Evolutionary conservation across 2,797 vertebrate species (phyloP), one percentile per base, ranked within the genome.

Genomic region (Spinus pinus): DNA sequence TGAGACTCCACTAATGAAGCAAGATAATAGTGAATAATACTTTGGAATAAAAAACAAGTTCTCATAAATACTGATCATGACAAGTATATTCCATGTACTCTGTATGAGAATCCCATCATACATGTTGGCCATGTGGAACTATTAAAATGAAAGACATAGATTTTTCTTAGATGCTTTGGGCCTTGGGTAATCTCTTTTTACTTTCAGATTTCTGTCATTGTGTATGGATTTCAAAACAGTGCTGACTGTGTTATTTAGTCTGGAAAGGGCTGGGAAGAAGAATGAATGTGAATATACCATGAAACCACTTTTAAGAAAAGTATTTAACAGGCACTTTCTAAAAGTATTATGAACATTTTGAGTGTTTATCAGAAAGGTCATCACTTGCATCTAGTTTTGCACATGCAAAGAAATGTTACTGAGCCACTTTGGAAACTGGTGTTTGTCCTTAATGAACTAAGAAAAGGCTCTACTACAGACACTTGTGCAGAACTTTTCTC

Each of bases 401-500:
- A 62, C 46, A 54, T 51, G 33, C 54, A 66, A 80, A 81, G n/a
- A 74, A 77, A 49, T 67, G 49, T 1, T 60, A 6, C 27, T 23
- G 49, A 71, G 9, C 17, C 31, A 71, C 31, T 1, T 2, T 72
- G 39, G 72, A 81, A 81, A 9, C 10, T 66, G 44, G 12, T 64
- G 30, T 70, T 93, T 89, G 46, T 53, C 79, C 49, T 83, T 51
- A 74, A 62, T 49, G 54, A 87, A 14, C 25, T 61, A 74, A 88
- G 35, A 50, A 94, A 91, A 75, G 17, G 25, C 18, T 79, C 81
- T 79, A 53, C 44, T 74, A 51, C 5, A 1, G 58, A 93, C 22
- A 70, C 49, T 80, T 84, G 35, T 35, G 15, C 30, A 73, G 53
- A 90, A 72, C 37, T 56, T 88, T 49, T 94, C 72, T 96, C 61